Percentiles rank a stretch among this genome's conserved stretches.
These are phyloP conservation scores for Ginglymostoma cirratum DNA, from an alignment of 2,113 vertebrate genomes.

Conservation along the genomic window DNA sequence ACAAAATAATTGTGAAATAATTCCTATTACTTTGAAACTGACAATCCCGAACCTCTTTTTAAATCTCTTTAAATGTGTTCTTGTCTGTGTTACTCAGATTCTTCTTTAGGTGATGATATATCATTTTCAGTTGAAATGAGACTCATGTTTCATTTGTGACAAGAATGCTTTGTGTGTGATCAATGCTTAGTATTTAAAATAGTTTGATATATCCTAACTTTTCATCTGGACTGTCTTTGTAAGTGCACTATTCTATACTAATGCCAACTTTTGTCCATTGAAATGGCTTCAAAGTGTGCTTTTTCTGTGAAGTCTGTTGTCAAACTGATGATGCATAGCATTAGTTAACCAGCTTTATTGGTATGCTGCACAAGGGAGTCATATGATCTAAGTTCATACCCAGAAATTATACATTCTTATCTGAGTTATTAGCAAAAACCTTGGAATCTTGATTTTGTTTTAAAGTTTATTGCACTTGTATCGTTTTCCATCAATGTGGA, in stretches of 20 bases:
- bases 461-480: neutral
- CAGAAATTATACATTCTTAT: neutral
- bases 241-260: neutral
- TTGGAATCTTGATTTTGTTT: neutral
- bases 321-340: neutral
- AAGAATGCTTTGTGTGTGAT: neutral
- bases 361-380: neutral
- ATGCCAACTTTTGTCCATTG: neutral
- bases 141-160: neutral
- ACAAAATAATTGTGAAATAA: neutral
- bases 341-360: neutral
- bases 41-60: neutral
- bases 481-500: neutral
- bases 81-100: neutral
- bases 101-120: neutral
- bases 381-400: no score
- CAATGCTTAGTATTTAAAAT: neutral
- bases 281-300: neutral
- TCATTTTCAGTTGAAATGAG: neutral
- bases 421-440: neutral
- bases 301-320: neutral
- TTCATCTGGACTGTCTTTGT: neutral
- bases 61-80: slow-evolving; percentile 11
- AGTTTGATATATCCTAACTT: neutral
- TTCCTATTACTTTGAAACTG: neutral